Evolutionary conservation across 2,113 vertebrate genomes (phyloP), one percentile per base, ranked within the genome.

Genomic region (Rhynchomys soricoides): DNA sequence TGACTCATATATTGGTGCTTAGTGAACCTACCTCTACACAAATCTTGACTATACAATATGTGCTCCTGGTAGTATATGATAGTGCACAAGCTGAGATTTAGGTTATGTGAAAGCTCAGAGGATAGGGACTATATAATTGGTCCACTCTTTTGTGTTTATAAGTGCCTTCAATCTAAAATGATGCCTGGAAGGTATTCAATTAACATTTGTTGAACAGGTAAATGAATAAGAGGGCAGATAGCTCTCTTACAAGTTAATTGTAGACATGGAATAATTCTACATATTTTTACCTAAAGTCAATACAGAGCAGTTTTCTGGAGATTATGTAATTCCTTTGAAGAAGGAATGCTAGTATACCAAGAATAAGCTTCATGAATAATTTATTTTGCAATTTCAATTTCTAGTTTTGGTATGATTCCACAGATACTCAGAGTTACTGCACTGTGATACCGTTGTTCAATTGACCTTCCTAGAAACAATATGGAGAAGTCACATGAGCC

Each of bases 191-290:
- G 5, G 3, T 21, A 26, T 9, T 77, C 50, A 16, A 37, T 40
- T 95, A 52, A 62, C 90, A 90, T 55, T 75, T 89, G 26, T 16
- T 92, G 34, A 90, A 34, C 5, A 95, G 85, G 91, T 87, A 79
- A 31, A 87, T 37, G 45, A 64, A 31, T 52, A 68, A 57, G n/a
- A 89, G 29, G 17, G 22, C 11, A 62, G 71, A 59, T 4, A 73
- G 71, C 19, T 62, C 62, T 93, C 10, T 24, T 48, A 85, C 37
- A 71, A 62, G 12, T 62, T 37, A 88, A 92, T 66, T 64, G 78
- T 34, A 37, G 52, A 43, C 24, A 52, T 29, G 7, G 21, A 62
- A 90, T 66, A 48, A 78, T 79, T 89, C 17, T 66, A 12, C 24
- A 48, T 17, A 45, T 95, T 91, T 95, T 88, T 22, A 64, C 86